Evolutionary conservation across 2,797 vertebrate species (phyloP), one percentile per base, ranked within the genome.

Genomic region (Phataginus tricuspis): DNA sequence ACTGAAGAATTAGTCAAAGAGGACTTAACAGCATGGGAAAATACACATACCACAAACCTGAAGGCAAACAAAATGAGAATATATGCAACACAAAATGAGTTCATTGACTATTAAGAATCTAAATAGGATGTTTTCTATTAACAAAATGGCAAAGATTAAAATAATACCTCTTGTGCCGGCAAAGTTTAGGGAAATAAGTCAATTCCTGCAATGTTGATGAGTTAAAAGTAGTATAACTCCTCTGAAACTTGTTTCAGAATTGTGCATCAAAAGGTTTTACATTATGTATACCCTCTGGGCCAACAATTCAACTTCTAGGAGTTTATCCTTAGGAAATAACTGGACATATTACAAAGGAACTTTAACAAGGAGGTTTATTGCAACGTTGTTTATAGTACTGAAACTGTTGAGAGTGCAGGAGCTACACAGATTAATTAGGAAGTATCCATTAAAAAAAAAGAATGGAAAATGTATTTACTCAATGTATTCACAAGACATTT

Each of bases 291-390:
- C 4, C 10, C 27, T 82, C 14, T 86, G 31, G 80, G 31, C 15
- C 19, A 86, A 18, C 34, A 93, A 51, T 42, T 87, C n/a, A 72
- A 69, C 42, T 86, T 94, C 31, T 92, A 90, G 66, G 42, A 83
- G 55, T 77, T 77, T 55, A 71, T 37, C 42, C 37, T 39, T 4
- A 96, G 75, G 53, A 53, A 85, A 9, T 74, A 85, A 89, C 4
- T 18, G 37, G 49, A 42, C 51, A 9, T 63, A 23, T 63, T 23
- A 80, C 29, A 80, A 64, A 88, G 4, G 86, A 12, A 79, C 11
- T 42, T 3, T 8, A 29, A 64, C 78, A 64, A 95, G n/a, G 53
- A 86, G 29, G 59, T 53, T 83, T 7, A 68, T 7, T 19, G 39
- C 8, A 68, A 37, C 53, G 31, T 2, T 68, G 25, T 86, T 61